Base-by-base conservation (phyloP, 2,797 vertebrate genomes). In the Cetoscarus ocellatus region DNA sequence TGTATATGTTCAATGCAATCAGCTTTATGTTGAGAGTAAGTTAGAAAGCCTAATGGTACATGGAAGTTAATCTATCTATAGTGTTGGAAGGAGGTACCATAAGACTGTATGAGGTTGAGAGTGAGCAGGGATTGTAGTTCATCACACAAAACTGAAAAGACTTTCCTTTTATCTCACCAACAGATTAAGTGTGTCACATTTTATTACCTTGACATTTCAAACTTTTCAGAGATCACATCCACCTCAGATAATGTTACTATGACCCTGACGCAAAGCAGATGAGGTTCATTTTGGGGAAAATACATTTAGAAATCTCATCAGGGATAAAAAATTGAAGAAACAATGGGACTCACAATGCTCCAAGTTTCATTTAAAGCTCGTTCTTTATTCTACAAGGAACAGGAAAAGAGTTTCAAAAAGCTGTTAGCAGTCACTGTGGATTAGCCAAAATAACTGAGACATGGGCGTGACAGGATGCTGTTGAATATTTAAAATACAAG, bases 11-110 rank as follows among this genome's bases (percentile, higher is more conserved):
- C 13, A 19, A 13, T 0, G 0, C 52, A 45, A 54, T 49, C 27
- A 34, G 27, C 39, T 57, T 69, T 57, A 70, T 5, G 34, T 77
- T 50, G 57, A 7, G 49, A 38, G 35, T 75, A 17, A 11, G 55
- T 57, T 47, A 57, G 43, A 59, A 65, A 72, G 56, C 38, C 48
- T 8, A 62, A n/a, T 2, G 55, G 56, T 39, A 66, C 70, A 58
- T 38, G 42, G 61, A 70, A 47, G 57, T 15, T 59, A 77, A 85
- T 76, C 58, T 52, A 49, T 70, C 47, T 62, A 49, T 19, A 34
- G 49, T 39, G 55, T 68, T 47, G 62, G 44, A 53, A 50, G 52
- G n/a, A 70, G 57, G 27, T 27, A 27, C 27, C 27, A 27, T 27
- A 27, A 27, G 27, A 27, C 2, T 27, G 27, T 27, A 27, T 27